A percentile compares a stretch with the other conserved stretches of the same genome.
Conservation (phyloP, 1,140 invertebrate species). For the Cydia fagiglandana region DNA sequence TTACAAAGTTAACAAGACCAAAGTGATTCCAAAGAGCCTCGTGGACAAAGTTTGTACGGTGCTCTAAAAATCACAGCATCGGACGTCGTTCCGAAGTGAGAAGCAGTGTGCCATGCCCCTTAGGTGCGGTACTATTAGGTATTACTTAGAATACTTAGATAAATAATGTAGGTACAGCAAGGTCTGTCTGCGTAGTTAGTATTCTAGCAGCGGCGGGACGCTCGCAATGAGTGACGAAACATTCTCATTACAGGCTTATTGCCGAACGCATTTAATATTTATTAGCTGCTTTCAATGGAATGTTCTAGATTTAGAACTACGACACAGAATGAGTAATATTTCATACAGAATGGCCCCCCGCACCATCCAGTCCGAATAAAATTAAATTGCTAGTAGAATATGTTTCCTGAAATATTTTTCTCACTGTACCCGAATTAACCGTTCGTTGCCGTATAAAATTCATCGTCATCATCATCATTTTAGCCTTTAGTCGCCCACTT, state of each 20-base stretch:
- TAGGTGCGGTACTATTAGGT: background rate
- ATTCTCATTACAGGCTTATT: slow-evolving; percentile 19
- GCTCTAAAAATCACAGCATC: no score
- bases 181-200: slow-evolving; percentile 23
- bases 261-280: slow-evolving; percentile 13
- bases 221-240: slow-evolving; percentile 25
- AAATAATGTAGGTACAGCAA: background rate
- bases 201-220: background rate
- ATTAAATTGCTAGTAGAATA: background rate
- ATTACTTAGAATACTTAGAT: background rate
- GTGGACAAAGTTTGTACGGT: no score
- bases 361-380: background rate
- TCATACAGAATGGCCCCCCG: no score
- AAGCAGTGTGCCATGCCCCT: no score
- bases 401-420: no score
- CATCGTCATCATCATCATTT: no score
- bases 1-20: no score
- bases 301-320: background rate
- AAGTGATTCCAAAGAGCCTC: no score
- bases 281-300: slow-evolving; percentile 16
- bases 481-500: no score
- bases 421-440: no score
- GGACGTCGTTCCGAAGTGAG: no score
- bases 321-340: background rate
- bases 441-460: no score